A percentile compares a stretch with the other conserved stretches of the same genome.
These are phyloP conservation scores for Matsumyia berberina DNA, from an alignment of 2,888 invertebrate genomes.

Conservation along the genomic window DNA sequence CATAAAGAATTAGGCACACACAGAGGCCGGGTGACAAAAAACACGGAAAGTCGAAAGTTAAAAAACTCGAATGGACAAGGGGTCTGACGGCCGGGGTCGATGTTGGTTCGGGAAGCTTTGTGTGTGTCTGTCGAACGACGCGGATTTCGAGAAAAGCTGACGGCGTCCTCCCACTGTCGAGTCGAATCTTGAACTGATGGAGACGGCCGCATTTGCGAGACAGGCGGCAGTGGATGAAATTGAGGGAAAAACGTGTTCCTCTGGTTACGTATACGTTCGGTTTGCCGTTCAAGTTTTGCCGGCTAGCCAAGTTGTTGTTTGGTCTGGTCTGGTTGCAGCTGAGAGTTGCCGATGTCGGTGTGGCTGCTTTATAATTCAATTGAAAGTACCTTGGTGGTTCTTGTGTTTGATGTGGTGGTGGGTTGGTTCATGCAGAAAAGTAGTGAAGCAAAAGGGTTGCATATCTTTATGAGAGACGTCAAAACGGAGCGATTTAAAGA, in stretches of 20 bases:
- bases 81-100: neutral
- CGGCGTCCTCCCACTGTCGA: conserved; percentile 71
- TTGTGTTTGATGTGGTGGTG: too few species aligned
- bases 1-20: conserved; percentile 16
- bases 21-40: conserved; percentile 10
- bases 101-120: conserved; percentile 24
- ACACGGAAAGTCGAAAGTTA: neutral
- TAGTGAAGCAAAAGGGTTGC: too few species aligned
- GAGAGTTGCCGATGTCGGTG: conserved; percentile 56
- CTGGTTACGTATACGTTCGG: conserved; percentile 73
- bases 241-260: conserved; percentile 73
- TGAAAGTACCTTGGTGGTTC: neutral
- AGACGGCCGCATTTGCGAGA: conserved; percentile 59
- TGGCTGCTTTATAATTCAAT: neutral
- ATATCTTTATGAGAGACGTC: too few species aligned
- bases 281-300: conserved; percentile 74
- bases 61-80: conserved; percentile 4
- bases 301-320: conserved; percentile 74
- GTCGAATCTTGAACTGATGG: conserved; percentile 72
- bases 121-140: conserved; percentile 54
- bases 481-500: too few species aligned
- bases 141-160: conserved; percentile 58
- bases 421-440: too few species aligned
- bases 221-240: conserved; percentile 55
- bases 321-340: conserved; percentile 68